Evolutionary conservation across 1,140 invertebrate genomes (phyloP).

Genomic region (Ceratitis capitata): DNA sequence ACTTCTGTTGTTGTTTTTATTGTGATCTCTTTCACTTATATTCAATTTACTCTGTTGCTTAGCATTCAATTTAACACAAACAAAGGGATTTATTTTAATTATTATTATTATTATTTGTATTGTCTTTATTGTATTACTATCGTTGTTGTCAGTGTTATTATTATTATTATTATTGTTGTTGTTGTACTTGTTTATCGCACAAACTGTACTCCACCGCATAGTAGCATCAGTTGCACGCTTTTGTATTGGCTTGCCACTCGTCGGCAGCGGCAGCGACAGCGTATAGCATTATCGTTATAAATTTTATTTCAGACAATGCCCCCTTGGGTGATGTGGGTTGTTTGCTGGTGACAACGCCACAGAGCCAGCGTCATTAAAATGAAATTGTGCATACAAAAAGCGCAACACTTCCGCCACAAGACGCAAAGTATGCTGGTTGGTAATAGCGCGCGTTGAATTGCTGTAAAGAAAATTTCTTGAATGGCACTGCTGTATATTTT

Average conservation of each 20-base stretch:
- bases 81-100: background rate
- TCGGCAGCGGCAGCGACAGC: background rate
- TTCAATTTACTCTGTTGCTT: background rate
- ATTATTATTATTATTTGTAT: too few species aligned
- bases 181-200: background rate
- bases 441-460: background rate
- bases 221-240: conserved; percentile 1
- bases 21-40: background rate
- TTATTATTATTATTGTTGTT: background rate
- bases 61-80: conserved; percentile 3
- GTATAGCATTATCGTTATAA: background rate
- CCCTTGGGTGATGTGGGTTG: background rate
- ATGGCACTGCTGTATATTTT: background rate
- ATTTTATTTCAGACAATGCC: background rate
- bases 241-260: conserved; percentile 4
- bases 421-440: background rate
- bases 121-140: background rate
- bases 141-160: background rate
- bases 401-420: conserved; percentile 10
- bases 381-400: background rate
- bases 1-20: background rate
- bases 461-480: background rate
- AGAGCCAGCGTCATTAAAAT: background rate
- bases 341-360: background rate
- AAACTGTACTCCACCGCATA: conserved; percentile 24